Conservation (phyloP, 2,113 vertebrate genomes). For the Micronycteris hirsuta region DNA sequence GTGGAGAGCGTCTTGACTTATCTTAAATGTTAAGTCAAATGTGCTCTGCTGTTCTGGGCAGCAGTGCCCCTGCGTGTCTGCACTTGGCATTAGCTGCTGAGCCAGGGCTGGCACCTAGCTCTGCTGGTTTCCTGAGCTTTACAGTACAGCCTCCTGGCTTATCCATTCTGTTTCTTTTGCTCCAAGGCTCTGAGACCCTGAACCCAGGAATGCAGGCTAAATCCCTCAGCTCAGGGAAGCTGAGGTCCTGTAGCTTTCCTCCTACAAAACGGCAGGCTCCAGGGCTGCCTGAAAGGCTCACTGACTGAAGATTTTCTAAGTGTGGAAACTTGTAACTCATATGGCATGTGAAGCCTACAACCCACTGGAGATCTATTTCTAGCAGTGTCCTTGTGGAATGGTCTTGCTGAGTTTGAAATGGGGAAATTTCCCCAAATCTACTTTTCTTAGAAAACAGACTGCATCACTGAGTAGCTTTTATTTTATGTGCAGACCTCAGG, state of each 20-base stretch:
- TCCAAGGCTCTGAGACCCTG: not conserved
- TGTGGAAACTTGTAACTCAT: not conserved
- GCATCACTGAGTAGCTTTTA: not conserved
- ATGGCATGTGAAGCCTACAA: not conserved
- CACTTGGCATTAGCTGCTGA: not conserved
- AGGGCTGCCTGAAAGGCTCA: not conserved
- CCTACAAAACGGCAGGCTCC: not conserved
- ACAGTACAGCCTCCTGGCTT: not conserved
- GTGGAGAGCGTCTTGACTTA: not conserved
- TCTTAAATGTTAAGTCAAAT: not conserved
- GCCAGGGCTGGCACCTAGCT: not conserved
- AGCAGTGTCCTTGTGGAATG: not conserved
- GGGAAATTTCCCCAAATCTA: not conserved
- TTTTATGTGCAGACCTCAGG: not conserved
- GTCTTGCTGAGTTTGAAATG: not conserved
- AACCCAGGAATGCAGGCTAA: not conserved
- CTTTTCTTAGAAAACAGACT: not conserved
- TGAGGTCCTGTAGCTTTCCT: too few species aligned
- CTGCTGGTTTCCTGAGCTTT: not conserved
- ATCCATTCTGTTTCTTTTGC: not conserved
- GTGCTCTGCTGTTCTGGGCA: not conserved
- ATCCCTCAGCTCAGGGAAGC: not conserved
- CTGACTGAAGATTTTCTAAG: not conserved
- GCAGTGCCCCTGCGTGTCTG: accelerated
- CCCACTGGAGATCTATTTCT: not conserved